phyloP scores from a whole-genome alignment of 1,140 invertebrate species.

The Aethina tumida region DNA sequence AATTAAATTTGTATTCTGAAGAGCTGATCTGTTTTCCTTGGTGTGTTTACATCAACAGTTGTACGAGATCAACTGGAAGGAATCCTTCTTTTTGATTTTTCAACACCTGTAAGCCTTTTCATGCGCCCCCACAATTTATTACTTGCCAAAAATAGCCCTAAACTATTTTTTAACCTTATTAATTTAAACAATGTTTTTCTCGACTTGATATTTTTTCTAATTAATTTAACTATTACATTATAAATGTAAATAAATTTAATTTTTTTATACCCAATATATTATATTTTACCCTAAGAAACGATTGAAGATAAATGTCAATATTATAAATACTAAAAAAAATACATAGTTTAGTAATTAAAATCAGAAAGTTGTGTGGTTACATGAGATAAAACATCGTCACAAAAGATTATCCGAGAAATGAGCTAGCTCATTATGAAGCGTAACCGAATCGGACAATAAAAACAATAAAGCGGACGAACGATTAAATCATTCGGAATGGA shows the following conservation, averaged over 20 bases:
- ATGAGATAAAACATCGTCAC: not conserved
- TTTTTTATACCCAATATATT: too few relatives aligned
- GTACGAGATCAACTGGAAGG: slow-evolving; percentile 16
- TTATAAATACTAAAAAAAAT: too few relatives aligned
- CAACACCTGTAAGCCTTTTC: slow-evolving; percentile 18
- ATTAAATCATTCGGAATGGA: too few relatives aligned
- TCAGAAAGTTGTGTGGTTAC: not conserved
- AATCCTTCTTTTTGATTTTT: slow-evolving; percentile 11
- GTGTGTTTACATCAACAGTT: slow-evolving; percentile 26
- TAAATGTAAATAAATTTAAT: slow-evolving; percentile 1
- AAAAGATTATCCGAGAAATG: not conserved
- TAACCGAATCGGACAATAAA: not conserved
- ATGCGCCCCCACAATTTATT: not conserved
- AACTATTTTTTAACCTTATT: slow-evolving; percentile 1
- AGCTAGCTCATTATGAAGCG: not conserved
- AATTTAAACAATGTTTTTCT: slow-evolving; percentile 4
- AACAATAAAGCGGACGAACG: slow-evolving; percentile 5
- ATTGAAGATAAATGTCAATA: too few relatives aligned
- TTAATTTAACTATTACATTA: not conserved
- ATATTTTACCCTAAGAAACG: too few relatives aligned
- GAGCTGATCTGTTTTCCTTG: slow-evolving; percentile 25
- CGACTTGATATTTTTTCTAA: not conserved
- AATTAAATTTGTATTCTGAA: slow-evolving; percentile 33
- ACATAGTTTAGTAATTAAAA: slow-evolving; percentile 5
- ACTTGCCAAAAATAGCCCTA: slow-evolving; percentile 2